Base-by-base conservation (phyloP, 2,888 invertebrate genomes). In the Thymelicus lineola region DNA sequence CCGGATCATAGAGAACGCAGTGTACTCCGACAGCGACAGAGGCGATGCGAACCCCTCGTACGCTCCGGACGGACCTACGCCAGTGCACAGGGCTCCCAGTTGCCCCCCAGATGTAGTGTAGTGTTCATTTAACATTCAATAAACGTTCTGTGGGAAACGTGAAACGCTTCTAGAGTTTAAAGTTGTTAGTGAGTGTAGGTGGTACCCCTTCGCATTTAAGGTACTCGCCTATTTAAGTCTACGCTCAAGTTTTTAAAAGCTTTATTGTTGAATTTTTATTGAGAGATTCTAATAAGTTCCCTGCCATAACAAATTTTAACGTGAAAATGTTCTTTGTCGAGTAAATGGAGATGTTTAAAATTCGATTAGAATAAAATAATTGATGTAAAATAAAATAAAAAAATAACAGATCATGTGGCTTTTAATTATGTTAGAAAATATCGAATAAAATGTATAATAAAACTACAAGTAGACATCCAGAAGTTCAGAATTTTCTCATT, bases 241-340 rank as follows among this genome's bases (percentile, higher is more conserved):
- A 89, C 90, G 93, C 92, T 92, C 92, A 93, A 92, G 82, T 90
- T 91, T 89, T 85, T 86, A 85, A 90, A 90, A 85, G 93, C 93
- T 93, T 93, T 91, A 92, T 89, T 91, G 90, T 93, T 92, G 81
- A 84, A 81, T 83, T 89, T 88, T 91, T 87, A 89, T 90, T 88
- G 78, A 87, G 81, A 87, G 82, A 89, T 91, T 93, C 83, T 91
- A 88, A 87, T 93, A 80, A 86, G 86, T 92, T 91, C 80, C 84
- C 85, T 83, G 91, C 88, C 85, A 83, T 87, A 83, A 86, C 70
- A 74, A 73, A 83, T 83, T 87, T 82, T 84, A 86, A 80, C 82
- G 73, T 78, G 77, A 85, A 55, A 55, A 85, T 82, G 82, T 89
- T 86, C 81, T 90, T 84, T 87, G 82, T 89, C 84, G 78, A 80